A percentile compares a stretch with the other conserved stretches of the same genome.
Evolutionary conservation across 2,113 vertebrate genomes (phyloP).

Genomic region (Podiceps cristatus): DNA sequence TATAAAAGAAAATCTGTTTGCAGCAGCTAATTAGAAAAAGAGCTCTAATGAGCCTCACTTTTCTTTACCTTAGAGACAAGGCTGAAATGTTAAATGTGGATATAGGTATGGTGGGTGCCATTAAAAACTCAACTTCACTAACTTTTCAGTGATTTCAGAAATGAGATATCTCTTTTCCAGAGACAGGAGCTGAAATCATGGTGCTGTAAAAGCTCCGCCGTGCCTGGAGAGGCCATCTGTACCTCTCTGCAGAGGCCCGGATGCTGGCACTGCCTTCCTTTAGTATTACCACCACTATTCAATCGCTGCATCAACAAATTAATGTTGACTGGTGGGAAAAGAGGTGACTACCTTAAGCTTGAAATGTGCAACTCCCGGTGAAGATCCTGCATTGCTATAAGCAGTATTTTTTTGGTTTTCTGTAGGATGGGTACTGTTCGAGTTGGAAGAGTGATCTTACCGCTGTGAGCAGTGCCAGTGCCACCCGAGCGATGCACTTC

Average conservation of each 20-base stretch:
- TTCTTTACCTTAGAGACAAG: slow-evolving; percentile 59
- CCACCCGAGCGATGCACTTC: accelerated
- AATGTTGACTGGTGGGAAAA: background rate
- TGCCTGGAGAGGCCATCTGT: slow-evolving; percentile 19
- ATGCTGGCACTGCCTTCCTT: background rate
- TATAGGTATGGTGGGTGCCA: slow-evolving; percentile 40
- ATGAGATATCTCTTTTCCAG: slow-evolving; percentile 12
- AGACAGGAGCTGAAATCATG: background rate
- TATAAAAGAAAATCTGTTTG: slow-evolving; percentile 76
- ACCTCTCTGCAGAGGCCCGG: background rate
- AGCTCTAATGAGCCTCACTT: slow-evolving; percentile 59
- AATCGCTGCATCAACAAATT: background rate
- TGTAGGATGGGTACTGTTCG: background rate
- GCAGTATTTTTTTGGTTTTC: background rate
- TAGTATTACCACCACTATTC: background rate
- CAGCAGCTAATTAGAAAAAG: slow-evolving; percentile 77
- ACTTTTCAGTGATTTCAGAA: slow-evolving; percentile 34
- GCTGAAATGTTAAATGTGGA: slow-evolving; percentile 28
- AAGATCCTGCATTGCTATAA: background rate
- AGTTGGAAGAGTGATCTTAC: background rate
- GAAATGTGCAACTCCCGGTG: background rate
- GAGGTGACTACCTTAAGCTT: background rate
- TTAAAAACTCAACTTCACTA: slow-evolving; percentile 50
- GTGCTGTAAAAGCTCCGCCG: accelerated
- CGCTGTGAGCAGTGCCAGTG: accelerated